Evolutionary conservation across 1,140 invertebrate genomes (phyloP).

Genomic region (Ceratitis capitata): DNA sequence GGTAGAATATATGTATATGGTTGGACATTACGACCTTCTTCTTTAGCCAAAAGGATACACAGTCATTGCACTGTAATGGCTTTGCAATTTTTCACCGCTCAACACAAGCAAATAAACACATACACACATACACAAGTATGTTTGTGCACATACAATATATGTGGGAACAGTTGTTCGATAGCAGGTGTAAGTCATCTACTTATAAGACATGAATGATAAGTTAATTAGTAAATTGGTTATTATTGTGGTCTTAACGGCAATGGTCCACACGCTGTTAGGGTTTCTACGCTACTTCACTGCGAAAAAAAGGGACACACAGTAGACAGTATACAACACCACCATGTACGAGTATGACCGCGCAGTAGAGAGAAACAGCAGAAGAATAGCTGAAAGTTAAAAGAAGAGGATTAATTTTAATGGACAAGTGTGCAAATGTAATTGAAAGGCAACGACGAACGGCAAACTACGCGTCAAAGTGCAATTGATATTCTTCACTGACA

Average conservation of each 20-base stretch:
- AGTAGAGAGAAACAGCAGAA: too few relatives aligned
- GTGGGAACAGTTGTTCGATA: background rate
- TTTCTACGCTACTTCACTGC: background rate
- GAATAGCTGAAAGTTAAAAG: background rate
- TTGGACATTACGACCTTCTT: too few relatives aligned
- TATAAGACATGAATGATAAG: background rate
- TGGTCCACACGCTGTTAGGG: background rate
- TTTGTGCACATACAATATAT: background rate
- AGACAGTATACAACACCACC: background rate
- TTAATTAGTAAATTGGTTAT: slow-evolving; percentile 36
- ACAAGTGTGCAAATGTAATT: background rate
- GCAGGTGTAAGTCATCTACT: slow-evolving; percentile 1
- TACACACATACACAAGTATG: too few relatives aligned
- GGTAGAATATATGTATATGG: too few relatives aligned
- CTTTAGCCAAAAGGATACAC: background rate
- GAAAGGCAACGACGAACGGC: background rate
- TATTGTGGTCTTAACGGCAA: background rate
- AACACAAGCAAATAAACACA: background rate
- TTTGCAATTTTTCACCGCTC: background rate
- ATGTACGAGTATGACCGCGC: background rate
- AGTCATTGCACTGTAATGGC: background rate
- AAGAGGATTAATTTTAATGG: background rate
- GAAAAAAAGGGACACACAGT: background rate
- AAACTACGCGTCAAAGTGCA: background rate
- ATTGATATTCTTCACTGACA: too few relatives aligned